Base-by-base conservation (phyloP, 2,797 vertebrate genomes). In the Fundulus diaphanus region DNA sequence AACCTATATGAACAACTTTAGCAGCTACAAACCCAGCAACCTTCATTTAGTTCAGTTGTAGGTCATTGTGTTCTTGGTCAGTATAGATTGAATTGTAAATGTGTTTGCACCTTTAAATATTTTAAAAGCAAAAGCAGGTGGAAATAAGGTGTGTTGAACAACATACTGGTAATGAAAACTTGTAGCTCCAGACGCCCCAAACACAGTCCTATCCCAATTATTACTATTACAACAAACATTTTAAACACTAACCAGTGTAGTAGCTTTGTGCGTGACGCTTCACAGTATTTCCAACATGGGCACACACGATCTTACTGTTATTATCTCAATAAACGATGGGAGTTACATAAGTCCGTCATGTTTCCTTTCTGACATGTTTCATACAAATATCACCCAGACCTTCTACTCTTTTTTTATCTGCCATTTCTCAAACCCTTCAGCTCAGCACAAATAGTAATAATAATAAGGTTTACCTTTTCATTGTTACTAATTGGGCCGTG, bases 1-100 rank as follows among this genome's bases (percentile, higher is more conserved):
- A 59, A 42, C 35, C 46, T 42, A 52, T 31, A 70, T 51, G 20
- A 54, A 51, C 56, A 51, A 8, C 33, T 48, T 65, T 37, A 16
- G 18, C 29, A 51, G 48, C 24, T 59, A 42, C 48, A 66, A 65
- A 52, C 68, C 9, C 59, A 65, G 42, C 48, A 37, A 65, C 42
- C 65, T 51, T 54, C 35, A 31, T 49, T 71, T 13, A 12, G 27
- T 65, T 77, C 27, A 33, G 75, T 42, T 74, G 16, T 27, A 52
- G 65, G 52, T 68, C 31, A 49, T 42, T 16, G 16, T 9, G 37
- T 56, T 77, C 40, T 8, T n/a, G 3, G 48, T 56, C 33, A 33
- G 15, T 42, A 12, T 54, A 16, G 11, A 15, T 15, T 15, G 18
- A 46, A 57, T 68, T 11, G 3, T 11, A 57, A 13, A 54, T 24